A percentile compares a stretch with the other conserved stretches of the same genome.
Conservation (phyloP, 2,113 vertebrate species). For the Calyptommatus sinebrachiatus region DNA sequence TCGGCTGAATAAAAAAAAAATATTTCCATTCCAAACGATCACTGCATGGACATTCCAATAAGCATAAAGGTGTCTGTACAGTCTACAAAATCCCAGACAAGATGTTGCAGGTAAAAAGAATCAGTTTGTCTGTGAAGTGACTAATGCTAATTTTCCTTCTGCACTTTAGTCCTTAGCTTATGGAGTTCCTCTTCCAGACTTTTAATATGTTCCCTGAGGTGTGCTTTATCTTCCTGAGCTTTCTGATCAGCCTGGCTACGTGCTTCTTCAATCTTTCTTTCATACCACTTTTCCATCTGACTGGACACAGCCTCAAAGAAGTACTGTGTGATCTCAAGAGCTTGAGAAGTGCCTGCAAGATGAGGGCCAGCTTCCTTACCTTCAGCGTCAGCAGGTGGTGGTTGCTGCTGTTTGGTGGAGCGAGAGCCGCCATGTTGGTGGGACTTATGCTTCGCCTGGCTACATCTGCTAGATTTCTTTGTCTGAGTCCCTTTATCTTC, state of each 20-base stretch:
- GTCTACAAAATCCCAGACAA: background rate
- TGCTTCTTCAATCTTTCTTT: slow-evolving; percentile 91
- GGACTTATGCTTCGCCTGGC: slow-evolving; percentile 67
- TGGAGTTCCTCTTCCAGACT: slow-evolving; percentile 88
- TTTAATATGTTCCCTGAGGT: slow-evolving; percentile 81
- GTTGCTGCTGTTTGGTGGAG: slow-evolving; percentile 38
- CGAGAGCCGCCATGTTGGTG: slow-evolving; percentile 7
- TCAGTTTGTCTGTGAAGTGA: background rate
- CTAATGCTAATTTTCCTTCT: slow-evolving; percentile 74
- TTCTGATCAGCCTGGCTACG: slow-evolving; percentile 83
- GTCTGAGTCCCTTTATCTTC: slow-evolving; percentile 77
- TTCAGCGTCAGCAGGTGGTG: background rate
- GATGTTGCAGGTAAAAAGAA: background rate
- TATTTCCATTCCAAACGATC: background rate
- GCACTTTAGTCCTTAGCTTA: slow-evolving; percentile 80
- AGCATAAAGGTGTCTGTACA: background rate
- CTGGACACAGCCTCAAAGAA: slow-evolving; percentile 93
- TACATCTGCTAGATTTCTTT: slow-evolving; percentile 74
- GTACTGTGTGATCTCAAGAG: slow-evolving; percentile 92
- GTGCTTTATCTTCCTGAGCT: slow-evolving; percentile 82
- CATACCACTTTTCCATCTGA: slow-evolving; percentile 98
- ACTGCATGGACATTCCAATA: background rate
- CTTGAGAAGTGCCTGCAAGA: slow-evolving; percentile 78
- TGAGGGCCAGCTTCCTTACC: slow-evolving; percentile 51
- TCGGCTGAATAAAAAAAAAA: background rate